phyloP scores from a whole-genome alignment of 2,888 invertebrate species.

The Chrysopilus asiliformis region DNA sequence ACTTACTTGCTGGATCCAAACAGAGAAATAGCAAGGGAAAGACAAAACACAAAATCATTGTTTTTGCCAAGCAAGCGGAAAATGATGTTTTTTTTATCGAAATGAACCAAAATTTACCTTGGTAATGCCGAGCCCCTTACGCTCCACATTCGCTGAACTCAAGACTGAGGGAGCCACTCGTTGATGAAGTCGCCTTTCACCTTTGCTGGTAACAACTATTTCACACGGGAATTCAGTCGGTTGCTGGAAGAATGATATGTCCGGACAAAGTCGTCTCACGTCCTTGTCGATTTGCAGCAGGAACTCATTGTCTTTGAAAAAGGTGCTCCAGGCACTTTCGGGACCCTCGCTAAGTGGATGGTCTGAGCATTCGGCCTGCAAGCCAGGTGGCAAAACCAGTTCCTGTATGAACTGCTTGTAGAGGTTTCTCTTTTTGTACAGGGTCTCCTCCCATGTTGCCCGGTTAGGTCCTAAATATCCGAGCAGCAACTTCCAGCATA shows the following conservation, averaged over 20 bases:
- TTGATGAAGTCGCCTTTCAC: conserved; percentile 71
- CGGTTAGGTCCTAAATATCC: conserved; percentile 68
- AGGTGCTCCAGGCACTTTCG: conserved; percentile 89
- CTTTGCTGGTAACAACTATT: conserved; percentile 64
- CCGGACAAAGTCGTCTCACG: conserved; percentile 85
- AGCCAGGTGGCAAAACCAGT: conserved; percentile 75
- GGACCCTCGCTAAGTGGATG: conserved; percentile 94
- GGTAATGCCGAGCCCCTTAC: conserved; percentile 75
- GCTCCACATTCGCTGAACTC: conserved; percentile 75
- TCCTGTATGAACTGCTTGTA: conserved; percentile 80
- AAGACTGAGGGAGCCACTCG: conserved; percentile 78
- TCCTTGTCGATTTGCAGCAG: conserved; percentile 96
- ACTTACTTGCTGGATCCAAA: conserved; percentile 23
- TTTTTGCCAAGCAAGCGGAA: neutral
- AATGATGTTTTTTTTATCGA: neutral
- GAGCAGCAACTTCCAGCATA: conserved; percentile 80
- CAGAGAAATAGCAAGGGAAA: neutral
- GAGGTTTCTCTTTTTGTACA: conserved; percentile 61
- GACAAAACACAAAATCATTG: neutral
- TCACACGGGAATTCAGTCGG: conserved; percentile 83
- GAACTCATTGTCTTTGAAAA: conserved; percentile 96
- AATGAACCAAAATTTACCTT: conserved; percentile 57
- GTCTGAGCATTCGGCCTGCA: conserved; percentile 43
- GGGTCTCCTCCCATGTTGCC: conserved; percentile 50
- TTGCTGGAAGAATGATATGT: conserved; percentile 93